Evolutionary conservation across 1,140 invertebrate genomes (phyloP).

Genomic region (Uloborus diversus): DNA sequence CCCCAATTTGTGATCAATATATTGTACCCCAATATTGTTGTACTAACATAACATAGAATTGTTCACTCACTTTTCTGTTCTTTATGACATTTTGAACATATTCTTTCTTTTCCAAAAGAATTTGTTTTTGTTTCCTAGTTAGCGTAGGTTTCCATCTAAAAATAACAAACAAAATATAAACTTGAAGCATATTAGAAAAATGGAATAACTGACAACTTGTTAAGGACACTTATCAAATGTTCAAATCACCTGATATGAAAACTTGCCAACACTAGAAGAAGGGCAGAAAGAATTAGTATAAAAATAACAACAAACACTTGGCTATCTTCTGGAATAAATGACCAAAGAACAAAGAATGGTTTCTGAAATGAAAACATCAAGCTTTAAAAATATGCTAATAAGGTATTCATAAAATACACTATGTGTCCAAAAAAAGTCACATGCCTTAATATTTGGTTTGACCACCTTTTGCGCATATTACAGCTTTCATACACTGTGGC

Average conservation of each 20-base stretch:
- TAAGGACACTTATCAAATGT: neutral
- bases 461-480: no score
- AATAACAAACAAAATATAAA: neutral
- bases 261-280: constrained; percentile 66
- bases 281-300: constrained; percentile 63
- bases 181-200: no score
- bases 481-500: no score
- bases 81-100: constrained; percentile 68
- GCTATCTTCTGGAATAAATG: constrained; percentile 63
- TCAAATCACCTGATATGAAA: constrained; percentile 63
- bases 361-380: no score
- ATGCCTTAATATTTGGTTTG: no score
- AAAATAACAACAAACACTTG: constrained; percentile 62
- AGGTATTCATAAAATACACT: no score
- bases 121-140: constrained; percentile 66
- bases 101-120: constrained; percentile 67
- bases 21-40: no score
- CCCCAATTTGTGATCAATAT: no score
- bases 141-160: constrained; percentile 66
- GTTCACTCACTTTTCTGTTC: constrained; percentile 68
- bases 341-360: constrained; percentile 64
- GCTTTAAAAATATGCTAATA: no score
- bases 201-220: neutral
- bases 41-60: no score
- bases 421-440: no score